phyloP scores from a whole-genome alignment of 2,113 vertebrate species.

The Rhabdornis inornatus region DNA sequence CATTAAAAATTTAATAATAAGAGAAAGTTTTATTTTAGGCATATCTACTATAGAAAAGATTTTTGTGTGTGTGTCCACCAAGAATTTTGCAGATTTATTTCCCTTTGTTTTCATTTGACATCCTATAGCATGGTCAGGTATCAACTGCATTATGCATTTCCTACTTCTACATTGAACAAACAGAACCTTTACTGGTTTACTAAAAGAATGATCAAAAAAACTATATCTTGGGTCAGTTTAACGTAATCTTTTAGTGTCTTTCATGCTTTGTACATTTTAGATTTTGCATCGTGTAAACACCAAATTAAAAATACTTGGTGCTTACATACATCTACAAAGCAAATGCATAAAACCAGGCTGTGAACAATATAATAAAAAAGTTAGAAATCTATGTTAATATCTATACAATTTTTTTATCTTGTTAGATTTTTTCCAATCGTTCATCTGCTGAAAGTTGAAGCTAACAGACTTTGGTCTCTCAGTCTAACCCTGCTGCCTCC shows the following conservation, averaged over 20 bases:
- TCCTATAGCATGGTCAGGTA: not conserved
- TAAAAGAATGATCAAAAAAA: not conserved
- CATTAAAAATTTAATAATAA: not conserved
- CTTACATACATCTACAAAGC: not conserved
- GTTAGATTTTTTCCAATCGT: not conserved
- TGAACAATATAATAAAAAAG: not conserved
- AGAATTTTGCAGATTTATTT: not conserved
- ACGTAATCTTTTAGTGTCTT: not conserved
- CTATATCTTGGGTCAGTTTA: not conserved
- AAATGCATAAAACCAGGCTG: not conserved
- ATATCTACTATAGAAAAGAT: not conserved
- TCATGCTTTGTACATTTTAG: not conserved
- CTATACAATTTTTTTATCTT: not conserved
- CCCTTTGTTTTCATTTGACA: not conserved
- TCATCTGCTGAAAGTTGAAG: not conserved
- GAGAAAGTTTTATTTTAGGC: not conserved
- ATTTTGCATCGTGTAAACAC: not conserved
- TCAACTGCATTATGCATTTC: not conserved
- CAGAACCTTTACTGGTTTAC: not conserved
- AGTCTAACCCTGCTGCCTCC: not conserved
- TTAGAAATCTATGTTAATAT: not conserved
- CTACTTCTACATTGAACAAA: not conserved
- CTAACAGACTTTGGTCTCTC: not conserved
- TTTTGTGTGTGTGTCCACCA: not conserved
- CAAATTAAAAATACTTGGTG: not conserved